phyloP scores from a whole-genome alignment of 2,113 vertebrate species.

The Lepus americanus region DNA sequence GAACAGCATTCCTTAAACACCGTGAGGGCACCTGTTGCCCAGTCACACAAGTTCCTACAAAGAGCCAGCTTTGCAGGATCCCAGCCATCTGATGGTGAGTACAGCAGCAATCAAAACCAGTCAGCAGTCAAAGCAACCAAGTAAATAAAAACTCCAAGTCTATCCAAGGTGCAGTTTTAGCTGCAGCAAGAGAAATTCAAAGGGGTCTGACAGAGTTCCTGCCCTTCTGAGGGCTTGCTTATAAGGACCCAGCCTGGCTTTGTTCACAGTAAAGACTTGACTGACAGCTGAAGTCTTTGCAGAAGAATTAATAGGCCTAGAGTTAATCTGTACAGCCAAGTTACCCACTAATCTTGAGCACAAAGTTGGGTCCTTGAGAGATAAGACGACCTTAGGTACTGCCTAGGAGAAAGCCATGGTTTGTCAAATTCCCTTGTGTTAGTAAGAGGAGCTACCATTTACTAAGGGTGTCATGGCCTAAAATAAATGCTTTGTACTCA shows the following conservation, averaged over 20 bases:
- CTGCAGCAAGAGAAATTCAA: neutral
- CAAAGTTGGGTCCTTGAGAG: neutral
- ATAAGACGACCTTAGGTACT: neutral
- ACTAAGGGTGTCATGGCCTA: neutral
- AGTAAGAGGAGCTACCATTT: neutral
- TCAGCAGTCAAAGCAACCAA: conserved; percentile 2
- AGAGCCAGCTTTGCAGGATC: neutral
- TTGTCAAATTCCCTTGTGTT: neutral
- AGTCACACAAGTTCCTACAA: neutral
- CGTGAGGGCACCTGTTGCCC: neutral
- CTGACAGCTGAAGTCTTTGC: neutral
- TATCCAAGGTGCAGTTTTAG: neutral
- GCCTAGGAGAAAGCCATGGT: neutral
- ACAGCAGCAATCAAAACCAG: neutral
- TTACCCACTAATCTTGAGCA: neutral
- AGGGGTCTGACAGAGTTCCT: neutral
- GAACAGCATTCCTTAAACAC: neutral
- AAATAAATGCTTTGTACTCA: neutral
- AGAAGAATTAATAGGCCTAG: neutral
- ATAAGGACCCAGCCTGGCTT: neutral
- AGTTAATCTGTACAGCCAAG: neutral
- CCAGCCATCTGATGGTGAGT: neutral
- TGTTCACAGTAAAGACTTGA: neutral
- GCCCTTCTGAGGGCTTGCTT: neutral
- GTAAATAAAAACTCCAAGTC: conserved; percentile 22